Conservation (phyloP, 2,888 invertebrate species). For the Sinhomidia bicolor region DNA sequence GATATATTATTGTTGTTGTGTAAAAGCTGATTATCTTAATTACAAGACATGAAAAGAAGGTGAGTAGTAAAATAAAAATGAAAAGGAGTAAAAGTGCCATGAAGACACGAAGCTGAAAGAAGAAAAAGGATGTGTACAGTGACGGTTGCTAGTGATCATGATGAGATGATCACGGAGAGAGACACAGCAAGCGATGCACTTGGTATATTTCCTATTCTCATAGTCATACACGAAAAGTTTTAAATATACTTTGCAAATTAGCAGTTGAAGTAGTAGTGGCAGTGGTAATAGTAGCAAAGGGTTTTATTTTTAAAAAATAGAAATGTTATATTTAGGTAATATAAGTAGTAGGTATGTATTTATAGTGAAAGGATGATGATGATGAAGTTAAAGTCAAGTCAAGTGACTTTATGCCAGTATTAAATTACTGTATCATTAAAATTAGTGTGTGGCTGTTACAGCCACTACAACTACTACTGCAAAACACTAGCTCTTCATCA, state of each 20-base stretch:
- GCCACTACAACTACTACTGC: neutral
- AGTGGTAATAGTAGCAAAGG: neutral
- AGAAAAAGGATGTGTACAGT: slow-evolving; percentile 3
- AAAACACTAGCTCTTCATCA: neutral
- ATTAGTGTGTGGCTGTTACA: neutral
- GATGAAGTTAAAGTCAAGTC: slow-evolving; percentile 8
- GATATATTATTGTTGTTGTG: slow-evolving; percentile 46
- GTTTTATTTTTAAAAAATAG: neutral
- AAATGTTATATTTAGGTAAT: slow-evolving; percentile 7
- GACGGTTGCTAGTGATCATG: slow-evolving; percentile 18
- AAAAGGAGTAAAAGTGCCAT: slow-evolving; percentile 50
- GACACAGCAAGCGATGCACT: neutral
- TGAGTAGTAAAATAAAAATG: slow-evolving; percentile 46
- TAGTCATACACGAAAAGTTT: neutral
- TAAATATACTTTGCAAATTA: neutral
- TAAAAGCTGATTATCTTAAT: slow-evolving; percentile 68
- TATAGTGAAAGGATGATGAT: neutral
- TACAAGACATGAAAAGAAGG: slow-evolving; percentile 47
- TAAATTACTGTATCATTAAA: neutral
- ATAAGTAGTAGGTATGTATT: neutral
- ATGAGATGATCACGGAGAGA: slow-evolving; percentile 48
- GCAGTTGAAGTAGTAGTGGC: neutral
- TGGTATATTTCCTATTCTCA: neutral
- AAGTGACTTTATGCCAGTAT: neutral
- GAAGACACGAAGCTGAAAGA: neutral